Percentiles rank a stretch among this genome's conserved stretches.
These are phyloP conservation scores for Tortricodes alternella DNA, from an alignment of 2,888 invertebrate species.

Conservation along the genomic window DNA sequence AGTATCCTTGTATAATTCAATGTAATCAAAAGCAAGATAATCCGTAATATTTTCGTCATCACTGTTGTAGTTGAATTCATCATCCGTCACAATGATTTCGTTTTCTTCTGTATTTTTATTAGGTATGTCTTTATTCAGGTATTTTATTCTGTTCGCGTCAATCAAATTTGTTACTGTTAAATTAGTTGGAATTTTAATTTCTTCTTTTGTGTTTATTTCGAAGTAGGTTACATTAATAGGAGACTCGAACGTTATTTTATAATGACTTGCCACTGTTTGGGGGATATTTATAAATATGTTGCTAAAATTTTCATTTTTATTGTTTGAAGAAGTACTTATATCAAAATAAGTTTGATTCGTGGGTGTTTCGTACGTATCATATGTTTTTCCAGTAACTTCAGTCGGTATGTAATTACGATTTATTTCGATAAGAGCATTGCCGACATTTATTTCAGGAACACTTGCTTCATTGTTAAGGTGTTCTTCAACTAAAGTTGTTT, in stretches of 20 bases:
- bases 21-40: conserved; percentile 65
- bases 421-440: background rate
- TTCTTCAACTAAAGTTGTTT: background rate
- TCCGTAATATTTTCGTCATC: conserved; percentile 61
- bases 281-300: background rate
- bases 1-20: conserved; percentile 69
- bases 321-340: background rate
- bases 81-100: conserved; percentile 41
- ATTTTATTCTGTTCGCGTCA: background rate
- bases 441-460: background rate
- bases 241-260: conserved; percentile 3
- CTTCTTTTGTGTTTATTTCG: background rate
- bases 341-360: background rate
- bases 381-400: no score
- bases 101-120: conserved; percentile 41
- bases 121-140: background rate
- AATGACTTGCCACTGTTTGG: background rate
- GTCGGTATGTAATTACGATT: no score
- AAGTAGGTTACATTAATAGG: conserved; percentile 2
- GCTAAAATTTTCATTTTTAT: background rate
- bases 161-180: background rate
- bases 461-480: background rate
- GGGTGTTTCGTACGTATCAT: no score
- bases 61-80: conserved; percentile 42
- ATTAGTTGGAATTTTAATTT: background rate